Evolutionary conservation across 2,797 vertebrate species (phyloP), one percentile per base, ranked within the genome.

Genomic region (Rhinella marina): DNA sequence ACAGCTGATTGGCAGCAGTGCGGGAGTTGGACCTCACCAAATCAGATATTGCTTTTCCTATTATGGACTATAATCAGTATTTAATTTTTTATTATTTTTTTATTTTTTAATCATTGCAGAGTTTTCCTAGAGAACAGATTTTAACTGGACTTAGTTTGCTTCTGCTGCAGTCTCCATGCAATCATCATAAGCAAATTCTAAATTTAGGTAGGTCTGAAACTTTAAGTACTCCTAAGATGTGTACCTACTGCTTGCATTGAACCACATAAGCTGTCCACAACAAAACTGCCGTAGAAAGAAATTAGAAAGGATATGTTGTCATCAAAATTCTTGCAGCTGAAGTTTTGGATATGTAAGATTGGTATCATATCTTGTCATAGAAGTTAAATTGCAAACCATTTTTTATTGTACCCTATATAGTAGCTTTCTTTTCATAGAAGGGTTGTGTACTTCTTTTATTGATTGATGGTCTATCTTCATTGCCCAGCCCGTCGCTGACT

Each of bases 151-250:
- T 97, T 88, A 95, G 96, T 0, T 91, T 97, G 90, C 94, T 99
- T 17, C 92, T 98, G 82, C 91, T 97, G 0, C 95, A 96, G 77
- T 93, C 96, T 80, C 96, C 98, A 21, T 92, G 95, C 90, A 93
- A 94, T 86, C 97, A 98, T 88, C 97, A 98, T 88, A 97, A 94
- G 21, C 86, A 93, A 82, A 89, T 99, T 73, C 94, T 99, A 87
- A 95, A 91, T 89, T 94, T 99, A 75, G 97, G 98, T 99, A 97
- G 94, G 91, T 17, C n/a, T 32, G 10, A 25, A 54, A 7, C 19
- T 52, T 32, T 41, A 1, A 32, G 7, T 27, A 29, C 12, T 73
- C 1, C 16, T 13, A 73, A 14, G 32, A 73, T 73, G 17, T 72
- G 5, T 16, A 72, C 27, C 17, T 14, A 32, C 68, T 21, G 29